Evolutionary conservation across 2,797 vertebrate genomes (phyloP), one percentile per base, ranked within the genome.

Genomic region (Hippoglossus hippoglossus): DNA sequence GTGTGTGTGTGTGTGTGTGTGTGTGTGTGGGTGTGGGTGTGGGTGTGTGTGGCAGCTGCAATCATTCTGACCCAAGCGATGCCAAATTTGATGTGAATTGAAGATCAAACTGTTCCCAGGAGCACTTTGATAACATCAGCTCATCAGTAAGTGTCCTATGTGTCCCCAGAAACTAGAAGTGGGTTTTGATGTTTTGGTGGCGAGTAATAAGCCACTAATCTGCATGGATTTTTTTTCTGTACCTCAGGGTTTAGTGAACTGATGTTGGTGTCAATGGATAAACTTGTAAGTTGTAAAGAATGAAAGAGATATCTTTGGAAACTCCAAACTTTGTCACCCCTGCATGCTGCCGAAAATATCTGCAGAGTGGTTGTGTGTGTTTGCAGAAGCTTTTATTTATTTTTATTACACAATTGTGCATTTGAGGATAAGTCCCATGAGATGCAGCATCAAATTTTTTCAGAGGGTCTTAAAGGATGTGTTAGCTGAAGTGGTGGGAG

Each of bases 181-280:
- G 66, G 53, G 41, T 51, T 75, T 66, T 10, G 50, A 1, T 34
- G 28, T 81, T 82, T 71, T 66, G n/a, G 46, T 68, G 68, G 55
- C 34, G 26, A 56, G 26, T 47, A 24, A 83, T 70, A 60, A 73
- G 34, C 47, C 63, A 65, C 24, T 70, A 60, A 83, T 68, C 64
- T 72, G 66, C 39, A 65, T 56, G 19, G 10, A 66, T 66, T 74
- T 70, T 61, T 67, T 69, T 56, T 63, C 46, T 11, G 52, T 26
- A 55, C 66, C 53, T 63, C 18, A n/a, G 67, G 59, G 73, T 79
- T 74, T 22, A 61, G 47, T 63, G 60, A 80, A 77, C 63, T 63
- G 68, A 81, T 60, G 59, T 73, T 0, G 16, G 67, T 71, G 76
- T 80, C 68, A 72, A n/a, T 65, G 61, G 51, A 86, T 75, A 53